Evolutionary conservation across 2,797 vertebrate genomes (phyloP), one percentile per base, ranked within the genome.

Genomic region (Chiroxiphia lanceolata): DNA sequence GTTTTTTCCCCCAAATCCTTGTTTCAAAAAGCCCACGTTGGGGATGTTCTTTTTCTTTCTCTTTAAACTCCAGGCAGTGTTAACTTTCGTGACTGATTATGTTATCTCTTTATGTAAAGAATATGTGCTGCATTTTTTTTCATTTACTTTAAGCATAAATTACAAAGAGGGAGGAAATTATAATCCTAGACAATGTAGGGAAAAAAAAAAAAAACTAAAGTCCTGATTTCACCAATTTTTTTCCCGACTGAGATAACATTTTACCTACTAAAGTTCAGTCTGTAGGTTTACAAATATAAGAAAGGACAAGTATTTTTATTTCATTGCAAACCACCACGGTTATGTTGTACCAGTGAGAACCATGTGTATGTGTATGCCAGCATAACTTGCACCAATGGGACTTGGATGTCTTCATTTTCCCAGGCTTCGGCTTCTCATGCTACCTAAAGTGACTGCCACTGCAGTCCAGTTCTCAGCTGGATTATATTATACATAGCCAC

Each of bases 351-450:
- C n/a, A 47, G 42, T 0, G 0, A 57, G 17, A 76, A 6, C 11
- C 20, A 2, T 1, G 12, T 2, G 1, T 23, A 10, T 1, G 0
- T 15, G 13, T 4, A 44, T 44, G 21, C 6, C 27, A 77, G 44
- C 0, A 1, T n/a, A 64, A 14, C 11, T 42, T 75, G 19, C 34
- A 50, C 15, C 42, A 65, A 8, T 1, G 2, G 23, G 15, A 82
- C 20, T 56, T 9, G 0, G 4, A 57, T 61, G n/a, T 10, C 31
- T 60, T 77, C 11, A 2, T 72, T 36, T 56, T 38, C 17, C 48
- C 3, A 6, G 26, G 26, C 57, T 40, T 56, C n/a, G 67, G 38
- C 8, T 50, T 13, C 48, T 56, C 15, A 3, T 33, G 11, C 20
- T 50, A 29, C 31, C 15, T 26, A 53, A 89, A 44, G 10, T 44